Evolutionary conservation across 2,113 vertebrate genomes (phyloP).

Genomic region (Taurulus bubalis): DNA sequence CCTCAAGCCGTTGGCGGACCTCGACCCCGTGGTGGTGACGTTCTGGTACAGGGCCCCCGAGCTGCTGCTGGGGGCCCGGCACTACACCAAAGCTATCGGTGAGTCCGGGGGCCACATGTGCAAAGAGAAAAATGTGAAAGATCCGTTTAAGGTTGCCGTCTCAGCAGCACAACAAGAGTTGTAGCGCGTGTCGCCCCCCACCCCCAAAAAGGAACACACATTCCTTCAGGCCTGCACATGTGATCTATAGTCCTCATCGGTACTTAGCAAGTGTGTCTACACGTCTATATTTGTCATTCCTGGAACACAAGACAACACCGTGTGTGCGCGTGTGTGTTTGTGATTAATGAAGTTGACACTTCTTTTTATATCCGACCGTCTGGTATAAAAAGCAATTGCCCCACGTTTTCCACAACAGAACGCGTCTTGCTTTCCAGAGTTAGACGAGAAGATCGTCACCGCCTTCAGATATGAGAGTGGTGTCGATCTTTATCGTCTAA

Average conservation of each 20-base stretch:
- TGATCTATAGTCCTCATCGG: background rate
- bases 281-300: too few species aligned
- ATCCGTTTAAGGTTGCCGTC: too few species aligned
- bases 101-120: slow-evolving; percentile 67
- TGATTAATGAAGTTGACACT: too few species aligned
- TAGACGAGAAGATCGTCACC: background rate
- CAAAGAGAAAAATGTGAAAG: too few species aligned
- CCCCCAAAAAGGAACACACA: background rate
- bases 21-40: slow-evolving; percentile 98
- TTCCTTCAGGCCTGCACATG: background rate
- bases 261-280: background rate
- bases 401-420: background rate
- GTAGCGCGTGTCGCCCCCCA: background rate
- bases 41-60: slow-evolving; percentile 99
- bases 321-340: too few species aligned
- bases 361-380: too few species aligned
- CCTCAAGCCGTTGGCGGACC: slow-evolving; percentile 98
- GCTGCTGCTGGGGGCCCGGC: slow-evolving; percentile 94
- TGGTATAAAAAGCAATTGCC: too few species aligned
- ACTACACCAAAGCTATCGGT: slow-evolving; percentile 99
- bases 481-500: background rate
- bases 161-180: background rate
- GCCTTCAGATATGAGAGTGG: background rate
- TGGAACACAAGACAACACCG: too few species aligned
- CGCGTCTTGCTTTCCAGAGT: background rate